Conservation (phyloP, 2,888 invertebrate species). For the Cheiracanthium punctorium region DNA sequence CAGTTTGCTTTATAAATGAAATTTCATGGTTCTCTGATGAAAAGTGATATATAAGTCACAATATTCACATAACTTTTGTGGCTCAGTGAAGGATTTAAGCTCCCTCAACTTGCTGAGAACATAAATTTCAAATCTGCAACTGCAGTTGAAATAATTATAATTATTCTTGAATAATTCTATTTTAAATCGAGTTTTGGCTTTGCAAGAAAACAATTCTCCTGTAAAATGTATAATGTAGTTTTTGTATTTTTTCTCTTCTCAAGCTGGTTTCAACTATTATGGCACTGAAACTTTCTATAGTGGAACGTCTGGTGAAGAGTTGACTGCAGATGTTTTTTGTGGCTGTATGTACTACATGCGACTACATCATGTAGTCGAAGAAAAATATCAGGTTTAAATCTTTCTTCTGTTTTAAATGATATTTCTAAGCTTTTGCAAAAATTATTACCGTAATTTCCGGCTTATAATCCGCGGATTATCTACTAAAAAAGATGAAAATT, state of each 20-base stretch:
- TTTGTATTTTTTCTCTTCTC: background rate
- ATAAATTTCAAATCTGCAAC: no score
- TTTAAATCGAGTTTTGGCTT: background rate
- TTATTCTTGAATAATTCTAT: no score
- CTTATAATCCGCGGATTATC: no score
- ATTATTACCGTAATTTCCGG: no score
- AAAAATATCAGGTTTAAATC: conserved; percentile 89
- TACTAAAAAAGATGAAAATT: no score
- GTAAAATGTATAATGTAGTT: background rate
- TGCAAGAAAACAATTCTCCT: background rate
- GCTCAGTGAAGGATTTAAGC: no score
- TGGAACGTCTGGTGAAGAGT: conserved; percentile 87
- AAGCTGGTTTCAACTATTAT: conserved; percentile 95
- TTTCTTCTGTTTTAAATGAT: background rate
- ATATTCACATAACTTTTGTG: no score
- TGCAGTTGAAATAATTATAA: no score
- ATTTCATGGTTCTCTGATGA: no score
- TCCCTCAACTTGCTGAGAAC: no score
- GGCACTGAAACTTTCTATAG: conserved; percentile 98
- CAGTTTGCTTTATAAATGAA: no score
- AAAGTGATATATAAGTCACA: no score
- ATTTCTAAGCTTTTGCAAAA: conserved; percentile 79
- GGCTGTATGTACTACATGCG: conserved; percentile 98
- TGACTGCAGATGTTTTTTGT: conserved; percentile 95
- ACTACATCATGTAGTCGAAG: conserved; percentile 99